Base-by-base conservation (phyloP, 2,797 vertebrate species). In the Phataginus tricuspis region DNA sequence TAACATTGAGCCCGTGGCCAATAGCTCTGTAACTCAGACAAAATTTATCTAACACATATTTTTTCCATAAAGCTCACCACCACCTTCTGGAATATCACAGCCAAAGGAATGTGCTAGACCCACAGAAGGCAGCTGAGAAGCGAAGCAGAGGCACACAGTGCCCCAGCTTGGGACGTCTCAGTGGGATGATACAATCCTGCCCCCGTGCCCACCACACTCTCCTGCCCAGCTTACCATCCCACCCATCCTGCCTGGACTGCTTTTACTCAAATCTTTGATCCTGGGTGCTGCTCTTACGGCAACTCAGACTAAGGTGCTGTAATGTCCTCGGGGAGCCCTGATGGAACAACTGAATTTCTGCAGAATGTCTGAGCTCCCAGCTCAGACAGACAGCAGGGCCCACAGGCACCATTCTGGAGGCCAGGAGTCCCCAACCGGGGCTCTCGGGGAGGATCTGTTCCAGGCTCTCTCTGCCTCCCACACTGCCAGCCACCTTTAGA, bases 91-190 rank as follows among this genome's bases (percentile, higher is more conserved):
- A 45, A 45, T 45, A 45, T 45, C 45, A 45, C 45, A 45, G 45
- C 45, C 45, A 59, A 42, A 37, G 19, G 68, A 74, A 16, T 31
- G 18, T 6, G 37, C 51, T 27, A 83, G 25, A 64, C 13, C 0
- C 15, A 31, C 11, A 8, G 49, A 49, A 23, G 51, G 25, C 39
- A 71, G 66, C 51, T 1, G 1, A 23, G 25, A 49, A 42, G 42
- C 5, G 23, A 63, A n/a, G 18, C 19, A 10, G 49, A 66, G 15
- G 0, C 0, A 37, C 7, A 15, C 0, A 29, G 27, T 2, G 0
- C 0, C 6, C 31, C 11, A 4, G 31, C 13, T 39, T 27, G 45
- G 2, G 45, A 45, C 45, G 12, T 9, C 45, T 45, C 45, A 45
- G 45, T 45, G 45, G 45, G 45, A 45, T 11, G 45, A 45, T 45